Evolutionary conservation across 2,797 vertebrate genomes (phyloP), one percentile per base, ranked within the genome.

Genomic region (Macropodus opercularis): DNA sequence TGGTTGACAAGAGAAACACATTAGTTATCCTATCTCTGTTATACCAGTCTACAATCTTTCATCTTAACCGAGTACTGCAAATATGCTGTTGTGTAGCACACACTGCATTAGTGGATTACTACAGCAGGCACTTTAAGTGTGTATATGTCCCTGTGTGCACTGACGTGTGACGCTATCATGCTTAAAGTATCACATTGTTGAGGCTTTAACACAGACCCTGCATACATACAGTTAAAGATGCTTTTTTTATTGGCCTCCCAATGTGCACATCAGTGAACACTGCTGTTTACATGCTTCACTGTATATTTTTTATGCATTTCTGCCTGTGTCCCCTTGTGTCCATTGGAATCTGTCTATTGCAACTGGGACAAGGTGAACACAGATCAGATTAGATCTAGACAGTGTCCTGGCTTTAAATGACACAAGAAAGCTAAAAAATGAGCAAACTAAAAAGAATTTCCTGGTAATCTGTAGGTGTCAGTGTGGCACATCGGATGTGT

Each of bases 391-490:
- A 32, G 12, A 23, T 8, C 10, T 5, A 23, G 21, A 13, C 26
- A 23, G 17, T 35, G 22, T 41, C 21, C 27, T 21, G 15, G 27
- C 19, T 19, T 41, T 14, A 41, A n/a, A 14, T 5, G 39, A n/a
- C 29, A 11, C 5, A 11, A 36, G 29, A 11, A 31, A 24, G 24
- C 24, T 56, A 35, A 39, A 21, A 34, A 36, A 39, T 17, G 3
- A 23, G 17, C 52, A 38, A 12, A 55, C 12, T 29, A 6, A 17
- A 8, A 49, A 3, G 18, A 54, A 24, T 19, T 39, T 55, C 19
- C 38, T 39, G 14, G 10, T 46, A 44, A 66, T 46, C 27, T 57
- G 7, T 46, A 41, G 36, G 18, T 10, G 32, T 41, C 22, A 21
- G 36, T 49, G 39, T 21, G 10, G 29, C 19, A 39, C 29, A 48